phyloP scores from a whole-genome alignment of 2,888 invertebrate species.

The Agrochola litura region DNA sequence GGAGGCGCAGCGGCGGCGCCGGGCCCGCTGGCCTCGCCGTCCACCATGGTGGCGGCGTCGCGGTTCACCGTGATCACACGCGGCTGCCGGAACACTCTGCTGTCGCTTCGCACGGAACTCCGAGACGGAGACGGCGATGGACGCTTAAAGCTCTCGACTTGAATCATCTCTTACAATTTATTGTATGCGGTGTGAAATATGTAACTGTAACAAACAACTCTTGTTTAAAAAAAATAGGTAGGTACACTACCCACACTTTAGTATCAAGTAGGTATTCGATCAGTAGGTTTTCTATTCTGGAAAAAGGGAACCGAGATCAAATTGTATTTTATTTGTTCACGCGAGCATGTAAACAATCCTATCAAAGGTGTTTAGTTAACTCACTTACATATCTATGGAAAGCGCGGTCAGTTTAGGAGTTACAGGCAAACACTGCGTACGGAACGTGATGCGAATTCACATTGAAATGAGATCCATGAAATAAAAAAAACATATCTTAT shows the following conservation, averaged over 20 bases:
- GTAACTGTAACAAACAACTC: slow-evolving; percentile 54
- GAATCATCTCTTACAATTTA: slow-evolving; percentile 79
- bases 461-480: slow-evolving; percentile 58
- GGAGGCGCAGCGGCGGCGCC: slow-evolving; percentile 61
- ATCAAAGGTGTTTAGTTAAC: slow-evolving; percentile 24
- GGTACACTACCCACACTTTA: no score
- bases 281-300: not conserved
- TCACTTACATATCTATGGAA: slow-evolving; percentile 46
- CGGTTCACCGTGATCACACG: slow-evolving; percentile 89
- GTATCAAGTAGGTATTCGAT: no score
- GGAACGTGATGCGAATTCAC: slow-evolving; percentile 67
- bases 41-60: slow-evolving; percentile 89
- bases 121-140: slow-evolving; percentile 88
- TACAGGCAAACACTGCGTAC: slow-evolving; percentile 62
- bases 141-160: slow-evolving; percentile 85
- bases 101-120: slow-evolving; percentile 86
- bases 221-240: not conserved
- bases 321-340: slow-evolving; percentile 1
- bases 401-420: slow-evolving; percentile 45
- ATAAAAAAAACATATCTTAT: slow-evolving; percentile 65
- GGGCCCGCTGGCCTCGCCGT: slow-evolving; percentile 77
- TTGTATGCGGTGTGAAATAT: slow-evolving; percentile 44
- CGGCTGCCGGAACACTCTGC: slow-evolving; percentile 85
- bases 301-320: slow-evolving; percentile 5
- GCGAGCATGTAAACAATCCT: slow-evolving; percentile 26